Percentiles rank a stretch among this genome's conserved stretches.
phyloP scores from a whole-genome alignment of 2,113 vertebrate genomes.

The Rhabdornis inornatus region DNA sequence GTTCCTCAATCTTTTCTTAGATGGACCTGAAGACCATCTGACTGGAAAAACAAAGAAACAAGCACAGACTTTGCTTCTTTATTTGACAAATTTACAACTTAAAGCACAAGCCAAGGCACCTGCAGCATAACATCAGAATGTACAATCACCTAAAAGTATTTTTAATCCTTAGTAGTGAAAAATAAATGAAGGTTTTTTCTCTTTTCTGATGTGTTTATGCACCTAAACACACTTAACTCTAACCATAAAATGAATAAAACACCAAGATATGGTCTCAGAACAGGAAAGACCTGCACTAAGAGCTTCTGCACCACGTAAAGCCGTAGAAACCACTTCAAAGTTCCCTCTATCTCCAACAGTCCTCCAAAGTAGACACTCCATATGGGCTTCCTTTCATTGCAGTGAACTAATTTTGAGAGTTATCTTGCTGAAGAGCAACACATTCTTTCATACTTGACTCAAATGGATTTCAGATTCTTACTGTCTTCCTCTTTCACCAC shows the following conservation, averaged over 20 bases:
- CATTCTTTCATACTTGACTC: neutral
- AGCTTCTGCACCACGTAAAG: neutral
- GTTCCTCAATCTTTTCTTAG: neutral
- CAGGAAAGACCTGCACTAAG: neutral
- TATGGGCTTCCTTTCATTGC: neutral
- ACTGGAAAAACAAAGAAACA: neutral
- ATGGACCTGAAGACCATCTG: neutral
- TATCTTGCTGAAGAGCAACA: neutral
- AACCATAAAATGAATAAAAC: neutral
- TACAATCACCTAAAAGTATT: neutral
- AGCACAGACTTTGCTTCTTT: neutral
- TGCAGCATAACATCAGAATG: neutral
- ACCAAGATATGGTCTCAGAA: neutral
- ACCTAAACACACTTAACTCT: neutral
- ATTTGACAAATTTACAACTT: neutral
- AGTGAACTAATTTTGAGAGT: neutral
- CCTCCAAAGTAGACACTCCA: neutral
- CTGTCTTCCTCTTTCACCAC: neutral
- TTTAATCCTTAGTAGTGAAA: neutral
- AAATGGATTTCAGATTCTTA: neutral
- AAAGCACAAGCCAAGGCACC: neutral
- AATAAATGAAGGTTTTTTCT: neutral
- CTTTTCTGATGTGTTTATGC: neutral
- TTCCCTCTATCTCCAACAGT: neutral
- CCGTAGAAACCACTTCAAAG: neutral